Conservation (phyloP, 1,140 invertebrate species). For the Nasonia giraulti region DNA sequence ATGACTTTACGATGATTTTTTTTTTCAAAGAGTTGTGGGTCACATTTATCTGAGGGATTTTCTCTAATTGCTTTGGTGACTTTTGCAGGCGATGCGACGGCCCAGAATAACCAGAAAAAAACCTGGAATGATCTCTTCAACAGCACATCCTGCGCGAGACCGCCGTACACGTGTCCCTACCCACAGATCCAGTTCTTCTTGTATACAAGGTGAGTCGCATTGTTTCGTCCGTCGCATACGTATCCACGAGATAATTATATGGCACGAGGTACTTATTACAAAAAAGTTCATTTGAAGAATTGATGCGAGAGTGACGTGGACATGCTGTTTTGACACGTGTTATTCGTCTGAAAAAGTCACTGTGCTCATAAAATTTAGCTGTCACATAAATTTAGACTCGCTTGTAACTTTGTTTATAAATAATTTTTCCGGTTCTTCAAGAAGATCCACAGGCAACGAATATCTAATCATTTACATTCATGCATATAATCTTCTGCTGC, state of each 20-base stretch:
- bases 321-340: neutral
- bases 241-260: too few species aligned
- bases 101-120: conserved; percentile 70
- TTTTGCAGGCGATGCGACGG: conserved; percentile 59
- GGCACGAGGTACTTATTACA: too few species aligned
- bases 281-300: neutral
- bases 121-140: conserved; percentile 83
- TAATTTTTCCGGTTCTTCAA: too few species aligned
- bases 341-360: too few species aligned
- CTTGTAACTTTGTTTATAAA: too few species aligned
- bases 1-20: too few species aligned
- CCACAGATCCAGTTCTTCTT: conserved; percentile 87
- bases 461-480: too few species aligned
- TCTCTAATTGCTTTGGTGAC: neutral
- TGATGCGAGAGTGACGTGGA: neutral
- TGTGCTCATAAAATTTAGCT: too few species aligned
- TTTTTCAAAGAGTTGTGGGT: neutral
- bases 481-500: too few species aligned
- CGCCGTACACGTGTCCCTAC: conserved; percentile 86
- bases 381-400: too few species aligned
- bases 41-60: neutral
- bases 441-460: too few species aligned
- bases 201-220: conserved; percentile 82
- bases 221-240: neutral
- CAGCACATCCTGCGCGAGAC: conserved; percentile 86